Evolutionary conservation across 37 sponge, comb jelly and placozoan species (phyloP).

Genomic region (Beroe ovata): DNA sequence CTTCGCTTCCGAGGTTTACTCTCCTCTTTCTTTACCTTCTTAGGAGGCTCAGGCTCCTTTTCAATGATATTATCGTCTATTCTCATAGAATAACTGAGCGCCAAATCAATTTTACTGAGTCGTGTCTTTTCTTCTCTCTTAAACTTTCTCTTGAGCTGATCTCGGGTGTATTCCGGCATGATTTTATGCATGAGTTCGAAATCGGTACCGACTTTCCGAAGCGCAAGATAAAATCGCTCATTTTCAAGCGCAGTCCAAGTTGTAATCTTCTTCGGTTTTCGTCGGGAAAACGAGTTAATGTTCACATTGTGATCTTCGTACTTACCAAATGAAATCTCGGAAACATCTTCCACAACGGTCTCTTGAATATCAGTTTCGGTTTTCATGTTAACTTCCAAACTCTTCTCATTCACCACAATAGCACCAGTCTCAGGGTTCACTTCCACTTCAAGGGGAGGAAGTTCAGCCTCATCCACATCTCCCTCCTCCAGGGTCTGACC

Average conservation of each 20-base stretch:
- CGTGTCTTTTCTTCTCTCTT: conserved; percentile 54
- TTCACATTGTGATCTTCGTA: conserved; percentile 49
- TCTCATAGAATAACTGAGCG: conserved; percentile 29
- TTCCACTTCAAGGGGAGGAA: conserved; percentile 41
- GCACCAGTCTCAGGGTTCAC: conserved; percentile 28
- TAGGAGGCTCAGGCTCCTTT: background rate
- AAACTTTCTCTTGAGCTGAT: conserved; percentile 50
- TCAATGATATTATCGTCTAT: conserved; percentile 35
- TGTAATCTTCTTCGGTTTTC: background rate
- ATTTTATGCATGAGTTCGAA: conserved; percentile 48
- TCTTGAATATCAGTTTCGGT: conserved; percentile 50
- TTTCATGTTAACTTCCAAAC: conserved; percentile 60
- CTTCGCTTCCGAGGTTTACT: background rate
- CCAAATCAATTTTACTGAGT: conserved; percentile 31
- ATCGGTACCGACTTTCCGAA: conserved; percentile 62
- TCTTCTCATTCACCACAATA: conserved; percentile 44
- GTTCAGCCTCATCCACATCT: background rate
- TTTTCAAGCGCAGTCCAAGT: conserved; percentile 15
- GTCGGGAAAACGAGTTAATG: conserved; percentile 43
- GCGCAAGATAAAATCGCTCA: conserved; percentile 28
- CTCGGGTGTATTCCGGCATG: conserved; percentile 39
- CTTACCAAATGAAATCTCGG: conserved; percentile 34
- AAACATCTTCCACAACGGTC: conserved; percentile 39
- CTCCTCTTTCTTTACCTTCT: background rate
- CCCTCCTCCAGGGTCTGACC: background rate